Percentiles rank a stretch among this genome's conserved stretches.
Conservation (phyloP, 2,113 vertebrate species). For the Nestor notabilis region DNA sequence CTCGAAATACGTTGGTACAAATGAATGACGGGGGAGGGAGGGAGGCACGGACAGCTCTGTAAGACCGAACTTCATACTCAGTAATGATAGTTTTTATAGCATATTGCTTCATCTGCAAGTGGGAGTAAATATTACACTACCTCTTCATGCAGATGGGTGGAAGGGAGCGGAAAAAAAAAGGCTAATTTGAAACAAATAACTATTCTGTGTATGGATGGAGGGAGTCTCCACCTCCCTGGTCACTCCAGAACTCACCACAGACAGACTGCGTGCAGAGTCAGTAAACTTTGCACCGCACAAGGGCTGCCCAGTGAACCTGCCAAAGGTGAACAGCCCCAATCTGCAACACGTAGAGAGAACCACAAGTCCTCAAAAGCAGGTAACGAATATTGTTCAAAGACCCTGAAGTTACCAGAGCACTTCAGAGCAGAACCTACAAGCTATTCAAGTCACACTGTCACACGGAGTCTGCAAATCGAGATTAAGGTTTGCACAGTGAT, state of each 20-base stretch:
- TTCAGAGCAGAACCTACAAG: constrained; percentile 49
- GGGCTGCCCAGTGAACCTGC: not conserved
- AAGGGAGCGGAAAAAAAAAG: not conserved
- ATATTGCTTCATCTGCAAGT: constrained; percentile 32
- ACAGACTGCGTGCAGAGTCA: not conserved
- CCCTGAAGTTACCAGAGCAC: constrained; percentile 12
- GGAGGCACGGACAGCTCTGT: not conserved
- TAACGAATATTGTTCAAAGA: constrained; percentile 47
- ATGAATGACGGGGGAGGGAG: not conserved
- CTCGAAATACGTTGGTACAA: not conserved
- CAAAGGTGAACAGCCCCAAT: not conserved
- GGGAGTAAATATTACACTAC: constrained; percentile 35
- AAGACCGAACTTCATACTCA: not conserved
- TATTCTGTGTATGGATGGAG: not conserved
- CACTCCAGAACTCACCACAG: not conserved
- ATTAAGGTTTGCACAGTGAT: constrained; percentile 54
- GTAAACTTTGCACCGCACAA: not conserved
- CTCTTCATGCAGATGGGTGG: not conserved
- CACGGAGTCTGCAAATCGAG: constrained; percentile 35
- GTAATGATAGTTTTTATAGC: not conserved
- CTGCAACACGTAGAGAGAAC: not conserved
- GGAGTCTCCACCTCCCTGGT: not conserved
- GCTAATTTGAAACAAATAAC: constrained; percentile 37
- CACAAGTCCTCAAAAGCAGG: not conserved
- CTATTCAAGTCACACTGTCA: constrained; percentile 52